phyloP scores from a whole-genome alignment of 2,888 invertebrate species.

The Lordiphosa andalusiaca region DNA sequence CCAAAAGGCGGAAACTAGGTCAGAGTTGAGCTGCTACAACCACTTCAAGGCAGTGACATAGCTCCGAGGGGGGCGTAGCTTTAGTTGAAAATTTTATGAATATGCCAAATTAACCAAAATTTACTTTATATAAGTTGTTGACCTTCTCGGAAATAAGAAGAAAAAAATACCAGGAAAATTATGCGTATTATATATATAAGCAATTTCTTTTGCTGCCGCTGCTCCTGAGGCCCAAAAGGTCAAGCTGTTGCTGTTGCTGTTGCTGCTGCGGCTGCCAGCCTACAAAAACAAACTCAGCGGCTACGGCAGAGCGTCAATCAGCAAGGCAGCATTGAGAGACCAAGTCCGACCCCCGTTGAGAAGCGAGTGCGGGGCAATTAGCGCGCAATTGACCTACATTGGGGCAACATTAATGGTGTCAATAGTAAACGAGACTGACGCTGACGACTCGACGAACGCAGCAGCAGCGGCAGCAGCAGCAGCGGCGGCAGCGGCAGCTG shows the following conservation, averaged over 20 bases:
- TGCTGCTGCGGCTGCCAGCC: conserved; percentile 11
- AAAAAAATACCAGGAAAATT: conserved; percentile 42
- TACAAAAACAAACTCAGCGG: conserved; percentile 7
- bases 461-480: conserved; percentile 18
- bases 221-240: conserved; percentile 57
- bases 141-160: too few species aligned
- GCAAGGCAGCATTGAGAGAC: conserved; percentile 38
- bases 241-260: conserved; percentile 47
- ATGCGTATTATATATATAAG: conserved; percentile 56
- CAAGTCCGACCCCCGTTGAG: conserved; percentile 42
- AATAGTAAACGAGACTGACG: conserved; percentile 75
- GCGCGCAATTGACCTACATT: conserved; percentile 77
- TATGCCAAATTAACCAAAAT: too few species aligned
- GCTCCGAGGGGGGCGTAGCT: neutral
- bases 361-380: conserved; percentile 73
- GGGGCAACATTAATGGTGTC: conserved; percentile 74
- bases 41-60: conserved; percentile 31
- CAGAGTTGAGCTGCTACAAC: conserved; percentile 48
- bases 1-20: conserved; percentile 72
- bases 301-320: conserved; percentile 42
- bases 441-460: conserved; percentile 24
- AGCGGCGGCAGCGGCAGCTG: conserved; percentile 14
- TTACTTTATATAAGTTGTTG: neutral
- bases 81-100: neutral
- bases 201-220: conserved; percentile 33